Evolutionary conservation across 2,888 invertebrate species (phyloP).

Genomic region (Laspeyria flexula): DNA sequence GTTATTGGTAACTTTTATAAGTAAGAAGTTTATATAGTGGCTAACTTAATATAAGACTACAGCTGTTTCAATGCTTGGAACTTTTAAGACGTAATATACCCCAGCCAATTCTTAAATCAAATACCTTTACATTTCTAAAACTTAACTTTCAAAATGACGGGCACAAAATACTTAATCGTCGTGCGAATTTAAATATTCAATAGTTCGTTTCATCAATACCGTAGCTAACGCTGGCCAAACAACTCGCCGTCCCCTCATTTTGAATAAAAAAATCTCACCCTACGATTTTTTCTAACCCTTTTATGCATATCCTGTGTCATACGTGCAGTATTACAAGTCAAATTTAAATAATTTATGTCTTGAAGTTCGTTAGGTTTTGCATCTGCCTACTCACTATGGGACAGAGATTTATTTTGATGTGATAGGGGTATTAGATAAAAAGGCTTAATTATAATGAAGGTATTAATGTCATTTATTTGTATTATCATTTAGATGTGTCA

Average conservation of each 20-base stretch:
- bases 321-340: conserved; percentile 83
- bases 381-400: conserved; percentile 65
- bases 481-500: background rate
- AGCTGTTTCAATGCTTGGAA: too few species aligned
- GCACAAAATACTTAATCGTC: conserved; percentile 55
- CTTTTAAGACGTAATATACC: too few species aligned
- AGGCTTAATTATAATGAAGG: conserved; percentile 21
- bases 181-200: conserved; percentile 79
- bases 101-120: too few species aligned
- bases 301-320: conserved; percentile 83
- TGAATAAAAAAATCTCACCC: conserved; percentile 76
- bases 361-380: conserved; percentile 70
- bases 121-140: conserved; percentile 3
- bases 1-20: too few species aligned
- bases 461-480: background rate
- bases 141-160: conserved; percentile 18
- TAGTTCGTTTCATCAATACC: conserved; percentile 68
- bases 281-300: conserved; percentile 79
- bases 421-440: conserved; percentile 30
- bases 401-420: conserved; percentile 42
- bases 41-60: too few species aligned
- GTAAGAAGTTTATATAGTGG: too few species aligned
- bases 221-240: conserved; percentile 70
- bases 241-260: conserved; percentile 64
- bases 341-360: conserved; percentile 85